These are phyloP conservation scores for Cosmia trapezina DNA, from an alignment of 2,888 invertebrate species.

Conservation along the genomic window DNA sequence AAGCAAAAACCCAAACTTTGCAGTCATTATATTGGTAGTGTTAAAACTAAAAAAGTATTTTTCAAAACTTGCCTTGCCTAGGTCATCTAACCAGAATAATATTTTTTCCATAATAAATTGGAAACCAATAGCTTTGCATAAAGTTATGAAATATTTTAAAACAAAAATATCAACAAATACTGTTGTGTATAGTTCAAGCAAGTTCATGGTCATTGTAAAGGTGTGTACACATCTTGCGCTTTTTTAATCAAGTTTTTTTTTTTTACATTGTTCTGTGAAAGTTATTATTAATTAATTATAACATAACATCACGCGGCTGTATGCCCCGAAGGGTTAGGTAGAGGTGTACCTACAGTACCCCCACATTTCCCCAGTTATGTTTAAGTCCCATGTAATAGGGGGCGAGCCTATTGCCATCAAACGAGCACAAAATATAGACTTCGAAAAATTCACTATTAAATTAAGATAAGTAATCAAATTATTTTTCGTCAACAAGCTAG, in stretches of 20 bases:
- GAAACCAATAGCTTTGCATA: slow-evolving; percentile 34
- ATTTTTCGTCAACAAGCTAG: background rate
- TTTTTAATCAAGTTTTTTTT: background rate
- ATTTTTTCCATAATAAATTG: background rate
- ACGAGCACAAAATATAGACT: too few species aligned
- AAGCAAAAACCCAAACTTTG: too few species aligned
- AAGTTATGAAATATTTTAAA: slow-evolving; percentile 32
- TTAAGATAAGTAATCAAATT: background rate
- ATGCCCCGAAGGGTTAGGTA: too few species aligned
- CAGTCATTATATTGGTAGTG: too few species aligned
- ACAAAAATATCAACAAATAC: slow-evolving; percentile 40
- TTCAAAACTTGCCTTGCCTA: background rate
- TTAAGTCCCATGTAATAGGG: too few species aligned
- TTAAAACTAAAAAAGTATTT: background rate
- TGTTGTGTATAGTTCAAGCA: slow-evolving; percentile 30
- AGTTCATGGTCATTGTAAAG: slow-evolving; percentile 59
- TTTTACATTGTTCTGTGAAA: too few species aligned
- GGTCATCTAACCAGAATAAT: background rate
- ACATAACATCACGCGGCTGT: too few species aligned
- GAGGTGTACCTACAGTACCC: too few species aligned
- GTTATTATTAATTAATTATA: too few species aligned
- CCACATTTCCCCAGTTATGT: too few species aligned
- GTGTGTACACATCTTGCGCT: background rate
- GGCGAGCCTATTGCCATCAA: too few species aligned
- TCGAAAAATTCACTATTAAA: too few species aligned